phyloP scores from a whole-genome alignment of 2,113 vertebrate genomes.

The Cercopithecus mona region DNA sequence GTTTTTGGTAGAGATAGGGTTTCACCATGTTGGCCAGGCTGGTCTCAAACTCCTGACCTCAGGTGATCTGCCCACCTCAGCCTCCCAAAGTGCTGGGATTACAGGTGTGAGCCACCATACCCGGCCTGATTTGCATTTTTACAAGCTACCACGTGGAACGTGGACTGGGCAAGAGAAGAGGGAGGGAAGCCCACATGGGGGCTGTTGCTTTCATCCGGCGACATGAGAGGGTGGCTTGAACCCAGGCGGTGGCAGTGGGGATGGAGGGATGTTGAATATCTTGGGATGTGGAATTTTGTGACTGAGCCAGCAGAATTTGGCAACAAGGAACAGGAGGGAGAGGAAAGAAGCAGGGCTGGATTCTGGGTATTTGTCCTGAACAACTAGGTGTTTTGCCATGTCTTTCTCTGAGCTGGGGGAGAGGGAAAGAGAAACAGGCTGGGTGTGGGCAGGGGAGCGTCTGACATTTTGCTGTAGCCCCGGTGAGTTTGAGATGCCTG shows the following conservation, averaged over 20 bases:
- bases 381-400: neutral
- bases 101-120: too few species aligned
- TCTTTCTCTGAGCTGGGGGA: neutral
- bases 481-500: neutral
- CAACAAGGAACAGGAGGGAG: neutral
- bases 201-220: fast-evolving
- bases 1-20: too few species aligned
- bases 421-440: neutral
- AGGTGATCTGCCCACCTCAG: too few species aligned
- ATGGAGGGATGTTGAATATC: neutral
- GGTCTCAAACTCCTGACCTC: too few species aligned
- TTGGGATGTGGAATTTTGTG: neutral
- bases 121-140: too few species aligned
- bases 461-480: neutral
- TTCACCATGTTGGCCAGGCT: too few species aligned
- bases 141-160: too few species aligned
- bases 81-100: too few species aligned
- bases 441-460: neutral
- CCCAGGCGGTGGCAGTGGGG: neutral
- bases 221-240: neutral
- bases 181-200: fast-evolving
- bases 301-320: neutral
- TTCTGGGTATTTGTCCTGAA: neutral
- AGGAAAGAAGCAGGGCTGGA: neutral
- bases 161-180: neutral